Percentiles rank a stretch among this genome's conserved stretches.
phyloP scores from a whole-genome alignment of 1,140 invertebrate species.

The Helicoverpa zea region DNA sequence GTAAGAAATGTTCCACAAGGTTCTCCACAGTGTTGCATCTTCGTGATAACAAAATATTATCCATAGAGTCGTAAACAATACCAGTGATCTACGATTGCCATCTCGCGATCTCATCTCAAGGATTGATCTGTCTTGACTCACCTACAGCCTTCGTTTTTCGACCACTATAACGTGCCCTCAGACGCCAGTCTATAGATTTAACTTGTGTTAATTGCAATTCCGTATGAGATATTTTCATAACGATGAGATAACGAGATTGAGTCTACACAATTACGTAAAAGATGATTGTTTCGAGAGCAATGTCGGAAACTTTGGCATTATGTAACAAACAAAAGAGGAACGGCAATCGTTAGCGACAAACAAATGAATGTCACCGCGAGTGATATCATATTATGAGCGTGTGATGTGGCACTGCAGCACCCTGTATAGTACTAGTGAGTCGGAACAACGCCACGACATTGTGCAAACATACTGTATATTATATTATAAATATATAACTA shows the following conservation, averaged over 20 bases:
- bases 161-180: background rate
- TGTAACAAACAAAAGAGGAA: background rate
- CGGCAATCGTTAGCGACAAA: slow-evolving; percentile 6
- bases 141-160: background rate
- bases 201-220: background rate
- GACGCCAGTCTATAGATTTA: background rate
- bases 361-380: slow-evolving; percentile 13
- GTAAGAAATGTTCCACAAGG: slow-evolving; percentile 38
- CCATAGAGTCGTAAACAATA: background rate
- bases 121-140: no score
- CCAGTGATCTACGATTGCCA: slow-evolving; percentile 21
- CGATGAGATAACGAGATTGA: no score
- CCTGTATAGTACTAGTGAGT: slow-evolving; percentile 31
- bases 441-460: slow-evolving; percentile 53
- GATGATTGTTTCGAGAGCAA: no score
- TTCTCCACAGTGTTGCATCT: slow-evolving; percentile 40
- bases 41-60: slow-evolving; percentile 20
- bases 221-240: background rate
- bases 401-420: slow-evolving; percentile 27
- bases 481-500: slow-evolving; percentile 72
- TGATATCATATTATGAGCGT: slow-evolving; percentile 25
- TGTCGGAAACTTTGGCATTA: no score
- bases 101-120: slow-evolving; percentile 8
- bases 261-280: no score
- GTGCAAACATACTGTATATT: slow-evolving; percentile 78